These are phyloP conservation scores for Lasius platythorax DNA, from an alignment of 2,888 invertebrate species.

Conservation along the genomic window DNA sequence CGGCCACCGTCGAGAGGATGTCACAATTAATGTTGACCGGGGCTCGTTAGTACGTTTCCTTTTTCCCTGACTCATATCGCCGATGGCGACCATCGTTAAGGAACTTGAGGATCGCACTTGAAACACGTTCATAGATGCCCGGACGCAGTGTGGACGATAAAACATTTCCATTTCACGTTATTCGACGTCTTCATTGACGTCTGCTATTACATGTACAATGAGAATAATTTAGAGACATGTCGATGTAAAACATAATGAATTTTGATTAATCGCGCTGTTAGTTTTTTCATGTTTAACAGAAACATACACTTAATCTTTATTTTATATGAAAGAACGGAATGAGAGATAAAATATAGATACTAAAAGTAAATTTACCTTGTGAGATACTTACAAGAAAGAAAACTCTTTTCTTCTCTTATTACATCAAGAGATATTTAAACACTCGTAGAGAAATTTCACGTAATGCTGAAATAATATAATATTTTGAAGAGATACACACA, in stretches of 20 bases:
- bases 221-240: neutral
- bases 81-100: constrained; percentile 65
- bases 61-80: constrained; percentile 81
- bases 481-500: neutral
- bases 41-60: constrained; percentile 84
- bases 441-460: neutral
- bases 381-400: neutral
- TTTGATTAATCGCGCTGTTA: neutral
- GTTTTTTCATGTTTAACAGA: neutral
- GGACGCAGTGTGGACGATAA: neutral
- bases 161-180: neutral
- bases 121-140: neutral
- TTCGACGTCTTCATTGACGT: neutral
- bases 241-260: neutral
- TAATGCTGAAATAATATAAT: neutral
- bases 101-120: constrained; percentile 44
- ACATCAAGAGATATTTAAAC: neutral
- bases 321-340: neutral
- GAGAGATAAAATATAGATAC: neutral
- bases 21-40: constrained; percentile 85
- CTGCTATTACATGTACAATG: neutral
- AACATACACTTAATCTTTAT: neutral
- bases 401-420: neutral
- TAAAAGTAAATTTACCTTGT: neutral
- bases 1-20: constrained; percentile 82